phyloP scores from a whole-genome alignment of 2,888 invertebrate species.

The Fissipunctia ypsillon region DNA sequence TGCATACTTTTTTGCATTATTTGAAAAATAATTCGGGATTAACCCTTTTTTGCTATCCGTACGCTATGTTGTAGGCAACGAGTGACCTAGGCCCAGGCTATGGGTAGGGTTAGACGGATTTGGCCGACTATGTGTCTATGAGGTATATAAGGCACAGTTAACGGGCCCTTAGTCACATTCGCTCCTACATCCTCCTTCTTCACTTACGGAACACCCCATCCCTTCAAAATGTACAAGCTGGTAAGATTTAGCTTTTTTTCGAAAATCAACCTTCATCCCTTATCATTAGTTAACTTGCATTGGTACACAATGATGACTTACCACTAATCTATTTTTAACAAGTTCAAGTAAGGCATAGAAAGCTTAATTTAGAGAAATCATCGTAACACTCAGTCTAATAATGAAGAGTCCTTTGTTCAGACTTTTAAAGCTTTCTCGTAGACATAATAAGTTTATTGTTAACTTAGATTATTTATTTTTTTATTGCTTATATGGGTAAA shows the following conservation, averaged over 20 bases:
- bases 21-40: not conserved
- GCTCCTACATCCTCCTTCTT: constrained; percentile 81
- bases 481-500: not conserved
- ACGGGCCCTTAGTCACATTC: constrained; percentile 84
- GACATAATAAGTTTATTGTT: not conserved
- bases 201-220: constrained; percentile 75
- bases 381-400: not conserved
- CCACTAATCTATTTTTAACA: not conserved
- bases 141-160: constrained; percentile 84
- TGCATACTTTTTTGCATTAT: not conserved
- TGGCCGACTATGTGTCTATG: constrained; percentile 82
- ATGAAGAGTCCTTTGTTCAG: not conserved
- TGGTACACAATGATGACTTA: not conserved
- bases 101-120: constrained; percentile 87
- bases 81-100: constrained; percentile 85
- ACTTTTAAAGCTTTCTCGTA: not conserved
- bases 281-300: too few species aligned
- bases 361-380: not conserved
- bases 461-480: not conserved
- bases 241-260: constrained; percentile 82
- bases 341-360: not conserved
- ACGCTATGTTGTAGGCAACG: constrained; percentile 76
- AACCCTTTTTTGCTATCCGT: constrained; percentile 75
- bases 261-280: not conserved
- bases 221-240: constrained; percentile 91